These are phyloP conservation scores for Oppia nitens DNA, from an alignment of 1,140 invertebrate genomes.

Conservation along the genomic window DNA sequence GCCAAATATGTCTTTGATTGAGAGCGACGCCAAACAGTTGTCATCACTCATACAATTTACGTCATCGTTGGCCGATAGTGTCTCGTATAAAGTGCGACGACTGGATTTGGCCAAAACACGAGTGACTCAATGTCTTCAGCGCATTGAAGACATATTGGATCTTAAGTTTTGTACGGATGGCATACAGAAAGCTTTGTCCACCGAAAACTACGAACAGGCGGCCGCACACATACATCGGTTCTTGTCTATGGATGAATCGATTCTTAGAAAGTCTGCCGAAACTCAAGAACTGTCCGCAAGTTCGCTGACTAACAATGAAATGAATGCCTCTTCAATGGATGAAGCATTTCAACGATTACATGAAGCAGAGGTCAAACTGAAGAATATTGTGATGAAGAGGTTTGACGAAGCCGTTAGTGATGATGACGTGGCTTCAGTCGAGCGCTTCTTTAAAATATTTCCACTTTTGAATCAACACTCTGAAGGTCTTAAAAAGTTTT, in stretches of 20 bases:
- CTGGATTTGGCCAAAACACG: conserved; percentile 83
- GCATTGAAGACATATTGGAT: conserved; percentile 90
- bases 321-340: conserved; percentile 33
- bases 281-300: neutral
- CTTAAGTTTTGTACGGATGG: conserved; percentile 87
- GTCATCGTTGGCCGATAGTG: conserved; percentile 72
- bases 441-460: conserved; percentile 95
- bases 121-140: conserved; percentile 80
- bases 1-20: conserved; percentile 46
- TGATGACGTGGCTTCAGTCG: conserved; percentile 76
- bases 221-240: conserved; percentile 89
- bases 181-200: conserved; percentile 72
- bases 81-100: conserved; percentile 85
- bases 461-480: conserved; percentile 80
- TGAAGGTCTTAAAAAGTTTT: conserved; percentile 77
- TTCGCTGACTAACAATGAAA: conserved; percentile 6
- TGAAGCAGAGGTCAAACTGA: conserved; percentile 59
- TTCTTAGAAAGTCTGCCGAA: conserved; percentile 38
- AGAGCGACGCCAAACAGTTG: conserved; percentile 53
- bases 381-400: conserved; percentile 51
- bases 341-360: conserved; percentile 65
- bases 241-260: conserved; percentile 78
- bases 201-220: conserved; percentile 76
- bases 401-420: conserved; percentile 81
- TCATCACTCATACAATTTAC: conserved; percentile 57